These are phyloP conservation scores for Dolichallabes microphthalmus DNA, from an alignment of 2,113 vertebrate species.

Conservation along the genomic window DNA sequence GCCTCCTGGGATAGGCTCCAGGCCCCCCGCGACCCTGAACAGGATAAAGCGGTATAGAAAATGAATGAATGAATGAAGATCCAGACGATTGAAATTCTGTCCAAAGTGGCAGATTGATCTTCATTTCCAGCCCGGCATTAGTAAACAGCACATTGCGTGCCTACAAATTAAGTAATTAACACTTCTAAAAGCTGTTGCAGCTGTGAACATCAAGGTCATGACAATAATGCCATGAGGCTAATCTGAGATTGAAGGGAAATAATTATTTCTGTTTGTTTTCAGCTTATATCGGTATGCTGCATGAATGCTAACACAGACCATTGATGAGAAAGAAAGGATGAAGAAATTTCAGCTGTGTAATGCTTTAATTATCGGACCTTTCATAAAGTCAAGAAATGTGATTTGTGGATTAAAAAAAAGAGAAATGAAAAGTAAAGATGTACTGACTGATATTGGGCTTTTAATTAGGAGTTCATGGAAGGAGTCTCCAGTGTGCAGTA, in stretches of 20 bases:
- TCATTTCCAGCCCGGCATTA: constrained; percentile 64
- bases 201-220: constrained; percentile 62
- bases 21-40: no score
- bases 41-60: no score
- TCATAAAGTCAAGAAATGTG: background rate
- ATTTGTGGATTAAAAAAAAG: background rate
- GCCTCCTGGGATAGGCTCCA: no score
- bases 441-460: background rate
- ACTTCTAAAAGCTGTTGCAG: constrained; percentile 64
- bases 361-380: background rate
- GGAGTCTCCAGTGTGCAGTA: background rate
- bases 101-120: constrained; percentile 68
- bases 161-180: constrained; percentile 76
- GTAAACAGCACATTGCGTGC: constrained; percentile 70
- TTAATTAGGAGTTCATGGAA: background rate
- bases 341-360: background rate
- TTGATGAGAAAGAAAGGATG: background rate
- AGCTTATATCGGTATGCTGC: background rate
- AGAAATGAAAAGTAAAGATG: background rate
- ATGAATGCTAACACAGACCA: constrained; percentile 26
- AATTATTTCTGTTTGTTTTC: constrained; percentile 41
- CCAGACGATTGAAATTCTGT: constrained; percentile 65
- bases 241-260: constrained; percentile 33
- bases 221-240: constrained; percentile 47
- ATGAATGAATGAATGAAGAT: no score